Base-by-base conservation (phyloP, 1,140 invertebrate genomes). In the Diprion similis region DNA sequence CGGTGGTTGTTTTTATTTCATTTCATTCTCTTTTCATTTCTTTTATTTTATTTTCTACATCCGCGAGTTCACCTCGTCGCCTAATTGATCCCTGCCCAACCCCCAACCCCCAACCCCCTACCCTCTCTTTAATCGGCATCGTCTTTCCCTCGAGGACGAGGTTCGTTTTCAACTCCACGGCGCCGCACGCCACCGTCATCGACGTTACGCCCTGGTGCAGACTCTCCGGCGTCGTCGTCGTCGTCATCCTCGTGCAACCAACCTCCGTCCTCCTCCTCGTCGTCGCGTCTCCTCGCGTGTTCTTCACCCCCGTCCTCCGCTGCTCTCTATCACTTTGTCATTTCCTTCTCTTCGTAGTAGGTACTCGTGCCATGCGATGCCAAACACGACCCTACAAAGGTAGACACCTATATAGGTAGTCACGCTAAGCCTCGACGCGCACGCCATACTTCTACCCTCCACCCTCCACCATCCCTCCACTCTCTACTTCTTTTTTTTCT, bases 341-440 rank as follows among this genome's bases (percentile, higher is more conserved):
- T 59, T 59, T 17, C 51, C 51, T 59, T 59, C 24, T 37, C 24
- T 37, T 37, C 24, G 24, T 37, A 37, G 24, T 37, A 37, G 24
- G 24, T 37, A 37, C 24, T 37, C 51, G 51, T 59, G n/a, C 51
- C 51, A 59, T 59, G 51, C 51, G 51, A 59, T 59, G 11, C 51
- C 51, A 59, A 59, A 59, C 51, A 59, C 51, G n/a, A 59, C 51
- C 51, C 51, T 59, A 37, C 24, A 17, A 59, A 59, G 51, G 51
- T 59, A 51, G 48, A 10, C 48, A 59, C 24, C 24, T 37, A n/a
- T 37, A 6, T 37, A 37, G 24, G 51, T 59, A 59, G 51, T 59
- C 51, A 59, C 51, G 51, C 51, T 59, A 59, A 59, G 51, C 51
- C n/a, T 13, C 51, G 51, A 59, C 51, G 51, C 51, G 51, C 51